phyloP scores from a whole-genome alignment of 2,113 vertebrate species.

The Emydura subglobosa region DNA sequence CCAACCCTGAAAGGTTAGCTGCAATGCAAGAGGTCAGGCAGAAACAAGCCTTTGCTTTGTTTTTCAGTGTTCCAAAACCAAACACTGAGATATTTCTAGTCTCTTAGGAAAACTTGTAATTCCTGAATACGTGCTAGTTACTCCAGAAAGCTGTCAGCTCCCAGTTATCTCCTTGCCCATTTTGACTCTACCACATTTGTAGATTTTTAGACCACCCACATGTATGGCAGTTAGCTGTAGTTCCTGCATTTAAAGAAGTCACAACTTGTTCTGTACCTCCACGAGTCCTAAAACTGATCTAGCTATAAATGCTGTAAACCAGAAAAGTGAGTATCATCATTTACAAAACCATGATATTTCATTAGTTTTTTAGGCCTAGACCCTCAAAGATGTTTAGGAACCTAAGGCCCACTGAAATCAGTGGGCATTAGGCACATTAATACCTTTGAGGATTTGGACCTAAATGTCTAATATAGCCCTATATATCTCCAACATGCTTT shows the following conservation, averaged over 20 bases:
- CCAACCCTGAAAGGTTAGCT: not conserved
- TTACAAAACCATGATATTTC: not conserved
- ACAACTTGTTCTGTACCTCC: not conserved
- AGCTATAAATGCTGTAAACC: not conserved
- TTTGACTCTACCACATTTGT: not conserved
- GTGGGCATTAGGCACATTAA: not conserved
- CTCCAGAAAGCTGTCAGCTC: not conserved
- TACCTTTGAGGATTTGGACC: not conserved
- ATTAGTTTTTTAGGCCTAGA: not conserved
- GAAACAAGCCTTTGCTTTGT: not conserved
- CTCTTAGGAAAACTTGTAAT: not conserved
- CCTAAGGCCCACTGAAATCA: not conserved
- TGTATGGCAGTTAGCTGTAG: not conserved
- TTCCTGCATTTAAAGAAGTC: not conserved
- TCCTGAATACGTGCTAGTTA: constrained; percentile 1
- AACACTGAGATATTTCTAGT: not conserved
- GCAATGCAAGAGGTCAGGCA: not conserved
- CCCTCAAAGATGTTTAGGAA: not conserved
- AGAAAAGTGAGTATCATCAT: not conserved
- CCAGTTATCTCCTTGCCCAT: not conserved
- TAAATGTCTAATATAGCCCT: not conserved
- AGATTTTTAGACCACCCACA: not conserved
- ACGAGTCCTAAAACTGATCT: not conserved
- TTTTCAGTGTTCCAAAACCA: not conserved
- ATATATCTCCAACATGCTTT: not conserved